A percentile compares a stretch with the other conserved stretches of the same genome.
These are phyloP conservation scores for Rissa tridactyla DNA, from an alignment of 2,113 vertebrate species.

Conservation along the genomic window DNA sequence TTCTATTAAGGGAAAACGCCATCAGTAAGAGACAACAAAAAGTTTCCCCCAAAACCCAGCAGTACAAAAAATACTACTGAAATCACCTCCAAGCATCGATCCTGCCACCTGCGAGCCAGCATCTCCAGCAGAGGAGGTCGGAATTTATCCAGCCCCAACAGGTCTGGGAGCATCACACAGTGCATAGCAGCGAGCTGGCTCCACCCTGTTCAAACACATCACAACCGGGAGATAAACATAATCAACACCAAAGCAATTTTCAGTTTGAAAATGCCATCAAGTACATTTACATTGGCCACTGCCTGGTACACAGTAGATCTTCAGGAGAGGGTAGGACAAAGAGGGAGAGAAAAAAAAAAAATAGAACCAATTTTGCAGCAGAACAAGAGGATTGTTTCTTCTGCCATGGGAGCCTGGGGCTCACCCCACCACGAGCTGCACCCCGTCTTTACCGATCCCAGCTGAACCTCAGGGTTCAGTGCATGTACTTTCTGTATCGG, in stretches of 20 bases:
- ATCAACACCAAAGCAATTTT: background rate
- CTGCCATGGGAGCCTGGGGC: background rate
- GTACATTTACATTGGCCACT: background rate
- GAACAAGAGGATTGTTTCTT: background rate
- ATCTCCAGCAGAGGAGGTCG: constrained; percentile 94
- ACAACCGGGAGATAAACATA: background rate
- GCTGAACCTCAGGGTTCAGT: rapidly evolving
- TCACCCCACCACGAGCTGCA: background rate
- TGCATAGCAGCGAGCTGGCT: constrained; percentile 98
- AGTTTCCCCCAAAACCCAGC: rapidly evolving
- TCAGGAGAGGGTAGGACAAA: background rate
- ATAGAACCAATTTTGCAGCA: background rate
- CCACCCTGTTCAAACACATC: constrained; percentile 81
- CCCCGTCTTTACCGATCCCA: background rate
- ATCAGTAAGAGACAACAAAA: background rate
- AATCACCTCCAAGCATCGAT: constrained; percentile 94
- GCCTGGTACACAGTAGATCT: background rate
- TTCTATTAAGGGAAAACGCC: background rate
- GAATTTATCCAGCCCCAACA: constrained; percentile 91
- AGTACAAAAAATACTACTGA: too few relatives aligned
- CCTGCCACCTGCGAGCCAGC: constrained; percentile 94
- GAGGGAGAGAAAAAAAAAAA: background rate
- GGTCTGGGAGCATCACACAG: constrained; percentile 96
- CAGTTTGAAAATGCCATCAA: background rate
- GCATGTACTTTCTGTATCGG: rapidly evolving